Evolutionary conservation across 30 jellyfish, hydroid and myxozoan genomes (phyloP), one percentile per base, ranked within the genome.

Genomic region (Morbakka virulenta): DNA sequence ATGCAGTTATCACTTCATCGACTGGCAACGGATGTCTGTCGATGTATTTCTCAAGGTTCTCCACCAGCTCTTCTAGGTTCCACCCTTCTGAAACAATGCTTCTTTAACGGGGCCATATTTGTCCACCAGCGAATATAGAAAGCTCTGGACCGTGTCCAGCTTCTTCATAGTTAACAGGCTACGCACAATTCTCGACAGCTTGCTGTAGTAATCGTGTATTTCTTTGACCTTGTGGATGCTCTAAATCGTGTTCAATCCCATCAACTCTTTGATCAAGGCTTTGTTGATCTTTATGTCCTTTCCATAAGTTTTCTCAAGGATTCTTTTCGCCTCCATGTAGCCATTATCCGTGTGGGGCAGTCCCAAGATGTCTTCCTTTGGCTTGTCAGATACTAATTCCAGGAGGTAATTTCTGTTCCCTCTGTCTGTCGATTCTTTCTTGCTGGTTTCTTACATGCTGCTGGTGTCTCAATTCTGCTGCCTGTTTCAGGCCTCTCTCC

Each of bases 101-200:
- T 67, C 76, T 28, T 69, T 50, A 3, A 80, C 91, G 2, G 91
- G 91, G 6, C 91, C 91, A 65, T 65, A 63, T 34, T 80, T 80
- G 62, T 80, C 77, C 52, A 80, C 29, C 47, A 80, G 62, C 24
- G 76, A 3, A 34, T 67, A 80, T 27, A 80, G 79, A 80, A 11
- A 52, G 29, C 72, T 51, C 69, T 80, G 86, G n/a, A 86, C 91
- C 12, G 62, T 80, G 28, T 66, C 78, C 33, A 67, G 33, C 69
- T 80, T 80, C 67, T 50, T 62, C 91, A 68, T 80, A 21, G 91
- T 80, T 65, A 24, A 68, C 21, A 80, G 74, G 50, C 86, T 80
- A 2, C 35, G 74, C 53, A 80, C 85, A 50, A 51, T 67, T 32
- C 91, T 80, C 29, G 86, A 27, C 68, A 80, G 76, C 32, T 68